Percentiles rank a stretch among this genome's conserved stretches.
Conservation (phyloP, 30 jellyfish, hydroid and myxozoan genomes). For the Rhopilema esculentum region DNA sequence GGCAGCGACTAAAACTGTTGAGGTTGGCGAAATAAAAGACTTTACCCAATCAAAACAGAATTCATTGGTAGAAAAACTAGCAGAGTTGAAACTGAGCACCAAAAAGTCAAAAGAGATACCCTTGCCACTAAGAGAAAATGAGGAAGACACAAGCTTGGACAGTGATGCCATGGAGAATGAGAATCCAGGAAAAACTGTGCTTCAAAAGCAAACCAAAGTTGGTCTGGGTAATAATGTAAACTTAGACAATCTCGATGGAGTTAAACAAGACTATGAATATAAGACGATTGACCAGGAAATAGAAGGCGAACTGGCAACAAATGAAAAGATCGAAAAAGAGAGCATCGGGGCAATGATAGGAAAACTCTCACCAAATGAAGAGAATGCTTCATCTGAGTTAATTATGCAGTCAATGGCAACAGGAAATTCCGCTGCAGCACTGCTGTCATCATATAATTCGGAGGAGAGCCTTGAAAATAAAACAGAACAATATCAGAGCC, state of each 20-base stretch:
- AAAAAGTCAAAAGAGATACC: slow-evolving; percentile 4
- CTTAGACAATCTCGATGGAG: slow-evolving; percentile 60
- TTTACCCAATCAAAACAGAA: slow-evolving; percentile 3
- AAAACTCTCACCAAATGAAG: neutral
- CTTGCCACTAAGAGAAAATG: slow-evolving; percentile 15
- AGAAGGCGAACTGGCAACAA: slow-evolving; percentile 49
- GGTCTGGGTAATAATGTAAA: slow-evolving; percentile 38
- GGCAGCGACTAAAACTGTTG: neutral
- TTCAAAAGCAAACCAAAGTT: slow-evolving; percentile 22
- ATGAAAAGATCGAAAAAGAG: neutral
- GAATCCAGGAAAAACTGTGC: slow-evolving; percentile 67
- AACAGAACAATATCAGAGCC: slow-evolving; percentile 2
- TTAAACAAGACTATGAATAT: slow-evolving; percentile 21
- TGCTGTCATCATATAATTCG: slow-evolving; percentile 24
- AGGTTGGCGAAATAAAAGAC: neutral
- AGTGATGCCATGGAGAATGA: slow-evolving; percentile 6
- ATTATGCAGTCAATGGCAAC: neutral
- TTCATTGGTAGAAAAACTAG: slow-evolving; percentile 46
- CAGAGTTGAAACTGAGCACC: slow-evolving; percentile 19
- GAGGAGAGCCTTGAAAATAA: slow-evolving; percentile 45
- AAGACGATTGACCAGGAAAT: slow-evolving; percentile 39
- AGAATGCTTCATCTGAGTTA: neutral
- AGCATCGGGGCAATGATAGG: slow-evolving; percentile 43
- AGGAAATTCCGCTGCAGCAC: neutral
- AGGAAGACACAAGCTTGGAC: slow-evolving; percentile 19